Evolutionary conservation across 2,888 invertebrate species (phyloP), one percentile per base, ranked within the genome.

Genomic region (Anticlea derivata): DNA sequence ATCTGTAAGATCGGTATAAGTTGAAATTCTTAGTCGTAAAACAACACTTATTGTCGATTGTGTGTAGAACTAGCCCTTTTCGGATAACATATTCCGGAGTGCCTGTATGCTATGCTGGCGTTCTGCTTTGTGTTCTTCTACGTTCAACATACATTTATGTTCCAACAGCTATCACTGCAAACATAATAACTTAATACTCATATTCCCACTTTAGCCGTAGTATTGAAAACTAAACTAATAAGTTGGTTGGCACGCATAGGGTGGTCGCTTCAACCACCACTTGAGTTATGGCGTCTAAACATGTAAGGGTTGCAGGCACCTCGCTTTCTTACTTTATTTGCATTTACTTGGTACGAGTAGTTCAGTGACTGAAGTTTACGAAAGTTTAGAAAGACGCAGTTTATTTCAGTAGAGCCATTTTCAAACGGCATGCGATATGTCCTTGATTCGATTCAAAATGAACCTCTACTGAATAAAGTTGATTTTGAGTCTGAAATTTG

Each of bases 221-320:
- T 78, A 81, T 80, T 79, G 80, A 79, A 80, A 78, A 75, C 73
- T 4, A 3, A n/a, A 17, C 17, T 76, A 80, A 75, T 74, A 78
- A 76, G 76, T 72, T 66, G 65, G 65, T 72, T 66, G 73, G 70
- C 86, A 86, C 86, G 86, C 81, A 83, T 73, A 71, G 65, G 72
- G 73, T 50, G 44, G 78, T 73, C 69, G 73, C 72, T 76, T 66
- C 70, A 59, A 68, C 66, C 65, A 62, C 59, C 60, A 50, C 61
- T 61, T 85, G 83, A 88, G 73, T 84, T 80, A 87, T 87, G 70
- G 75, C 78, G 54, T 51, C 65, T 55, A 66, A 78, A 77, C 88
- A 88, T 86, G 85, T 75, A 76, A 83, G 76, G 78, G 73, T 69
- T 75, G 73, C 71, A 75, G 78, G 75, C 48, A 48, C 41, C 17